phyloP scores from a whole-genome alignment of 2,888 invertebrate genomes.

The Emmelina monodactyla region DNA sequence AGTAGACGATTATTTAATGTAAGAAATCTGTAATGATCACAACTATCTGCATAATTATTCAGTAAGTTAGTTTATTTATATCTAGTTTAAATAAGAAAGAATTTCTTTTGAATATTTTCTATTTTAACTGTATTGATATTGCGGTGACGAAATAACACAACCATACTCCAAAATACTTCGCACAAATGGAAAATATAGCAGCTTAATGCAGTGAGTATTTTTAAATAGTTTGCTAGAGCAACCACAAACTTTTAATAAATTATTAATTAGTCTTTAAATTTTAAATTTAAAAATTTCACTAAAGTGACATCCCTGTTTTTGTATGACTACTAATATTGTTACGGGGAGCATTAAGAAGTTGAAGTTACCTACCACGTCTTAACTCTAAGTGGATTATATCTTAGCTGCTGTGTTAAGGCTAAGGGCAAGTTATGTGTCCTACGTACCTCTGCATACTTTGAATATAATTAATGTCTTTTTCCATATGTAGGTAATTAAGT shows the following conservation, averaged over 20 bases:
- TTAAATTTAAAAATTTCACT: background rate
- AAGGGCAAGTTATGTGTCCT: too few relatives aligned
- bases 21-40: too few relatives aligned
- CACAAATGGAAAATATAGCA: background rate
- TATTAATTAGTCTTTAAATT: background rate
- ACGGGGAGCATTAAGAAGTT: background rate
- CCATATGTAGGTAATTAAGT: too few relatives aligned
- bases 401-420: background rate
- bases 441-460: too few relatives aligned
- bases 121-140: too few relatives aligned
- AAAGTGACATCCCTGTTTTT: background rate
- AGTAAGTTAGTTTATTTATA: too few relatives aligned
- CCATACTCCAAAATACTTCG: too few relatives aligned
- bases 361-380: background rate
- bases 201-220: background rate
- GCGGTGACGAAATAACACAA: background rate
- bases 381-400: background rate
- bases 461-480: too few relatives aligned
- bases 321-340: background rate
- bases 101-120: too few relatives aligned
- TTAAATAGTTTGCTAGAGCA: background rate
- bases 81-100: too few relatives aligned
- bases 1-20: too few relatives aligned
- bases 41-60: too few relatives aligned
- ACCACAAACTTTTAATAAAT: background rate